Evolutionary conservation across 2,888 invertebrate species (phyloP).

Genomic region (Unio pictorum): DNA sequence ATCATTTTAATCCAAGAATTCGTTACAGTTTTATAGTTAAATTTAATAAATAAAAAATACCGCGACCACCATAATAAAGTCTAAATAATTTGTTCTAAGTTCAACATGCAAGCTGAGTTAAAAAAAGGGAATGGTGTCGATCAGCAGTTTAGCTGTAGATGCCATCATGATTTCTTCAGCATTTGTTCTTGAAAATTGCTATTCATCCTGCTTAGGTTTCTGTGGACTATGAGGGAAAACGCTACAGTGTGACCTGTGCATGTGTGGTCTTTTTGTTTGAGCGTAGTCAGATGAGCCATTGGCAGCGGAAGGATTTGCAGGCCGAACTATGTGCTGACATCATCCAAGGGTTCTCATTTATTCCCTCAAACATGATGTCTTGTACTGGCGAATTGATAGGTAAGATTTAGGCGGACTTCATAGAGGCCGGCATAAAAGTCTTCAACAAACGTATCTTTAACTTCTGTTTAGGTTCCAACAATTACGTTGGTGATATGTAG

Average conservation of each 20-base stretch:
- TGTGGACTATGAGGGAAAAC: slow-evolving; percentile 24
- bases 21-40: too few species aligned
- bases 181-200: neutral
- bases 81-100: too few species aligned
- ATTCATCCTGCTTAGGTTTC: slow-evolving; percentile 13
- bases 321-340: slow-evolving; percentile 28
- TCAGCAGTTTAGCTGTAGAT: too few species aligned
- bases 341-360: slow-evolving; percentile 32
- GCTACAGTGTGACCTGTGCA: slow-evolving; percentile 20
- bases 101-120: too few species aligned
- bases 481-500: too few species aligned
- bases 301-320: slow-evolving; percentile 20
- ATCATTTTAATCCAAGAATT: too few species aligned
- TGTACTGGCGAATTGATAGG: slow-evolving; percentile 20
- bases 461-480: too few species aligned
- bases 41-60: too few species aligned
- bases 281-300: slow-evolving; percentile 32
- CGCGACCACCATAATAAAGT: too few species aligned
- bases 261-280: slow-evolving; percentile 43
- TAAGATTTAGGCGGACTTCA: neutral
- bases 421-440: too few species aligned
- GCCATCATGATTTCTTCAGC: neutral
- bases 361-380: slow-evolving; percentile 34
- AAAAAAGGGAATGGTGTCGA: too few species aligned
- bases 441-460: too few species aligned